These are phyloP conservation scores for Colletes collaris DNA, from an alignment of 2,888 invertebrate species.

Conservation along the genomic window DNA sequence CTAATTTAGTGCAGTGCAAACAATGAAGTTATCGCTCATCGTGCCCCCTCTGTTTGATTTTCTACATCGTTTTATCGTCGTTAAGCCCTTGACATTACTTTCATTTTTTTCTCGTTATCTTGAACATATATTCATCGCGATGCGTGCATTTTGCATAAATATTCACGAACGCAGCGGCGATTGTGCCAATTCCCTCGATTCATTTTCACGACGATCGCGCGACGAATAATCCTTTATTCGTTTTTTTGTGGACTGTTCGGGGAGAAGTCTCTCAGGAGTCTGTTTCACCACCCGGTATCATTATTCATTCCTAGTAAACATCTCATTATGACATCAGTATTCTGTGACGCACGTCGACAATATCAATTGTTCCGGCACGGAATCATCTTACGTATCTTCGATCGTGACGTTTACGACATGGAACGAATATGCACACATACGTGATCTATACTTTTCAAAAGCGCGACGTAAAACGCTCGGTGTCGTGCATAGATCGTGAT, in stretches of 20 bases:
- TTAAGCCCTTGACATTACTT: not conserved
- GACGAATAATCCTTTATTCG: not conserved
- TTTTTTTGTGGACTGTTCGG: not conserved
- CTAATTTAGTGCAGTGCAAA: conserved; percentile 22
- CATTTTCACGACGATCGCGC: not conserved
- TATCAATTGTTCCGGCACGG: not conserved
- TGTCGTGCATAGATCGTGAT: too few species aligned
- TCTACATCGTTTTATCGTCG: not conserved
- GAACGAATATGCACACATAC: not conserved
- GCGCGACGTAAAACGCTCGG: not conserved
- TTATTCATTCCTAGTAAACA: not conserved
- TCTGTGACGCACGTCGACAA: not conserved
- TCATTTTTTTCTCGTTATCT: not conserved
- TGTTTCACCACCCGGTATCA: not conserved
- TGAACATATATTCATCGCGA: not conserved
- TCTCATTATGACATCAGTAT: not conserved
- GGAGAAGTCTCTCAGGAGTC: not conserved
- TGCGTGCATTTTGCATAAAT: not conserved
- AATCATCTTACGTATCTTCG: not conserved
- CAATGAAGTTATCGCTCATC: not conserved
- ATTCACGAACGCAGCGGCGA: not conserved
- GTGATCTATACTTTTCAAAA: not conserved
- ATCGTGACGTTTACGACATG: not conserved
- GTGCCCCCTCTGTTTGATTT: not conserved
- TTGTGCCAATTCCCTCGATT: not conserved